Evolutionary conservation across 2,888 invertebrate species (phyloP).

Genomic region (Fabriciana adippe): DNA sequence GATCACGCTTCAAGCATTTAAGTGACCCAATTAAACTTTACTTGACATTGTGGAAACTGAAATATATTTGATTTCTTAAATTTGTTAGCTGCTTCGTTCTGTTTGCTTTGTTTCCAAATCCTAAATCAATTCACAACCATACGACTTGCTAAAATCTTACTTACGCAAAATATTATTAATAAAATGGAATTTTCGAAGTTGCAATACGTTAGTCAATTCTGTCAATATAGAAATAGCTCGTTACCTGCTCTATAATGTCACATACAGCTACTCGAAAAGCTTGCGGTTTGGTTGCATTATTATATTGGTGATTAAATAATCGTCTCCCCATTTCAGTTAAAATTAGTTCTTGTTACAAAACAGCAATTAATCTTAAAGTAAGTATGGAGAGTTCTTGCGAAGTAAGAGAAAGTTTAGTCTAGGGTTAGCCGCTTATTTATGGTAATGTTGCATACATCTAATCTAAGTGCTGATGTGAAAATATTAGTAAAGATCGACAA

Average conservation of each 20-base stretch:
- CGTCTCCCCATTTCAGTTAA: constrained; percentile 13
- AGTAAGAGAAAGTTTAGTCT: constrained; percentile 9
- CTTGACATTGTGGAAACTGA: constrained; percentile 1
- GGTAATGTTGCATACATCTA: not conserved
- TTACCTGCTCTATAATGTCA: constrained; percentile 14
- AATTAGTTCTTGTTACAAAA: constrained; percentile 25
- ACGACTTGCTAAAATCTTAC: no score
- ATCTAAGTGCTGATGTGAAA: not conserved
- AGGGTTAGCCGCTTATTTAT: not conserved
- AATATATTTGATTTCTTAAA: not conserved
- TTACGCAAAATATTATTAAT: no score
- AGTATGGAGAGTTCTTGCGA: constrained; percentile 1
- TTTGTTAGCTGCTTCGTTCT: not conserved
- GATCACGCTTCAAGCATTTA: constrained; percentile 38
- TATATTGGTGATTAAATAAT: constrained; percentile 25
- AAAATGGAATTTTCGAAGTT: not conserved
- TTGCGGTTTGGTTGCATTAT: constrained; percentile 17
- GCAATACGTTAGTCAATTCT: not conserved
- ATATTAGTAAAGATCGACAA: not conserved
- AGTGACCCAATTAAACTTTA: constrained; percentile 34
- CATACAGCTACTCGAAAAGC: constrained; percentile 17
- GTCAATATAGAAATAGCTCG: not conserved
- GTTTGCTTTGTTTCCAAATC: not conserved
- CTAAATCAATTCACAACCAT: not conserved
- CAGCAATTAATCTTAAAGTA: constrained; percentile 22